phyloP scores from a whole-genome alignment of 1,140 invertebrate species.

The Cydia splendana region DNA sequence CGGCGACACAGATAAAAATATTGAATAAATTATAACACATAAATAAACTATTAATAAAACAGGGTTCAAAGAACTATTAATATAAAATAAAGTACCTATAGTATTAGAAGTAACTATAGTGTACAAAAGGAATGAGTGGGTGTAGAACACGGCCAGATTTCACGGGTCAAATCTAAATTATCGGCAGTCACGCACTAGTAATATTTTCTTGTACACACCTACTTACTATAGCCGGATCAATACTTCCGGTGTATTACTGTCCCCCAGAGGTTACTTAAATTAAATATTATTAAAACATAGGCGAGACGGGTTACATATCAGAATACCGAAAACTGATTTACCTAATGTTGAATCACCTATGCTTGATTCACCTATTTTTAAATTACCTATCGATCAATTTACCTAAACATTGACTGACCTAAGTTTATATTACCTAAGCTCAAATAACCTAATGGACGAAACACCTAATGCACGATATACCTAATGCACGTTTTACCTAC shows the following conservation, averaged over 20 bases:
- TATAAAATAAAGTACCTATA: background rate
- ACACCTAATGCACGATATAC: too few relatives aligned
- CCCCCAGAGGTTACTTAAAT: too few relatives aligned
- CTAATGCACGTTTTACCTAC: too few relatives aligned
- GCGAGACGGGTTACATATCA: too few relatives aligned
- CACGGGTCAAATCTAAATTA: background rate
- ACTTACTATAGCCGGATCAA: background rate
- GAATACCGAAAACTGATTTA: too few relatives aligned
- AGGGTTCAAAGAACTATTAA: background rate
- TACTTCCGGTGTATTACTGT: background rate
- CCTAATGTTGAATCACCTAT: too few relatives aligned
- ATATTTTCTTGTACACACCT: background rate
- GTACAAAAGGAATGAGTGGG: background rate
- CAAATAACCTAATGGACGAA: too few relatives aligned
- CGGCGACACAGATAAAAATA: background rate
- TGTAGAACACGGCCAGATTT: background rate
- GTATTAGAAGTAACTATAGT: background rate
- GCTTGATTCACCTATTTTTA: too few relatives aligned
- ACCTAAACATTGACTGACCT: too few relatives aligned
- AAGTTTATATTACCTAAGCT: too few relatives aligned
- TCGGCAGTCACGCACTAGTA: slow-evolving; percentile 7
- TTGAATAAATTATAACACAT: background rate
- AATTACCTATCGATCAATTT: too few relatives aligned
- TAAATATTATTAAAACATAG: too few relatives aligned
- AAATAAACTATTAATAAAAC: background rate